Conservation (phyloP, 2,888 invertebrate species). For the Timema podura region DNA sequence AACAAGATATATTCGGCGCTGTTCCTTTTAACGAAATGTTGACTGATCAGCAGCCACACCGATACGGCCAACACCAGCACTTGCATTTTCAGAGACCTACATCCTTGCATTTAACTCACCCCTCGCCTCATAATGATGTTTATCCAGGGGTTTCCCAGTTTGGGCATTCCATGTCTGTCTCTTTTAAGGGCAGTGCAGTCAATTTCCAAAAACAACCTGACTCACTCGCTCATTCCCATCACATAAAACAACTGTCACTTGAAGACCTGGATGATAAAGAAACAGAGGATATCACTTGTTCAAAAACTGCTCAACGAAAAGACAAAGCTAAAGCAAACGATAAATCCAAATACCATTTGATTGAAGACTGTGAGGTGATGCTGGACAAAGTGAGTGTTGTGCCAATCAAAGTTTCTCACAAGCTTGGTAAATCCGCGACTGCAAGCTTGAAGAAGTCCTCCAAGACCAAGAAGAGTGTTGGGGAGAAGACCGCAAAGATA, state of each 20-base stretch:
- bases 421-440: constrained; percentile 36
- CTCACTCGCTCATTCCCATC: constrained; percentile 1
- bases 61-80: background rate
- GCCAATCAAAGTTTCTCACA: constrained; percentile 39
- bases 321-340: constrained; percentile 41
- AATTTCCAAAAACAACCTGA: too few species aligned
- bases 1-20: constrained; percentile 38
- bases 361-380: constrained; percentile 43
- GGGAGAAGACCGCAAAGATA: constrained; percentile 35
- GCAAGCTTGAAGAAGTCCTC: constrained; percentile 37
- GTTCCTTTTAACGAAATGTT: constrained; percentile 35
- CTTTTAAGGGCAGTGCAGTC: too few species aligned
- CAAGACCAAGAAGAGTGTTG: constrained; percentile 37
- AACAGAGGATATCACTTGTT: constrained; percentile 8
- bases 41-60: constrained; percentile 11
- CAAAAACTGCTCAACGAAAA: constrained; percentile 31
- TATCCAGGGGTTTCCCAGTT: too few species aligned
- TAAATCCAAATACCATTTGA: constrained; percentile 51
- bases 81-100: constrained; percentile 21
- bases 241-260: background rate
- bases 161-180: too few species aligned
- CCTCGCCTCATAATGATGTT: too few species aligned
- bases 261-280: constrained; percentile 6
- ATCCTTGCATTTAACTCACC: constrained; percentile 14
- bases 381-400: constrained; percentile 42